Conservation (phyloP, 2,113 vertebrate genomes). For the Ahaetulla prasina region DNA sequence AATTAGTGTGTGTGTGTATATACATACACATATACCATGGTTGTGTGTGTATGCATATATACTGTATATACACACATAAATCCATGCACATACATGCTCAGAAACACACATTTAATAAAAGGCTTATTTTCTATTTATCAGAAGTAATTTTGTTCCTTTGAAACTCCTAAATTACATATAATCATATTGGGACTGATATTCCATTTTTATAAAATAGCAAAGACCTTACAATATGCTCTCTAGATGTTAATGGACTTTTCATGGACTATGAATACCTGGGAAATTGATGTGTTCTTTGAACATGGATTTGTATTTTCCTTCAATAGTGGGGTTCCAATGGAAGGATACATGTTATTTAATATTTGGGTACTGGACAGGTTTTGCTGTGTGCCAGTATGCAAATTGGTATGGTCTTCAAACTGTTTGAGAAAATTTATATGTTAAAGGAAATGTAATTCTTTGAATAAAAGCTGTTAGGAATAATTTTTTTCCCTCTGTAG, state of each 20-base stretch:
- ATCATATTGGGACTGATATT: constrained; percentile 39
- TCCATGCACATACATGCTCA: constrained; percentile 58
- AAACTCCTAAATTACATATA: constrained; percentile 36
- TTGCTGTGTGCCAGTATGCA: neutral
- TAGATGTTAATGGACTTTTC: neutral
- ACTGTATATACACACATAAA: constrained; percentile 61
- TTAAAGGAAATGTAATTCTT: neutral
- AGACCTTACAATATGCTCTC: neutral
- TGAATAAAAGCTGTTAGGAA: neutral
- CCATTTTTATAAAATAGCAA: constrained; percentile 45
- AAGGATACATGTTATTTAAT: neutral
- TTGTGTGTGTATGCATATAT: constrained; percentile 60
- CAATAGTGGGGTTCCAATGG: neutral
- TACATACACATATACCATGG: neutral
- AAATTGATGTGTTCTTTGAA: neutral
- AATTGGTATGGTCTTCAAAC: neutral
- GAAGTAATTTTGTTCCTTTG: constrained; percentile 55
- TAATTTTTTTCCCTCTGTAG: neutral
- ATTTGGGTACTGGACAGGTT: neutral
- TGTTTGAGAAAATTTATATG: neutral
- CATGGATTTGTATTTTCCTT: neutral
- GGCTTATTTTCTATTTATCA: constrained; percentile 44
- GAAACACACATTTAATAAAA: constrained; percentile 56
- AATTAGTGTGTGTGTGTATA: constrained; percentile 54
- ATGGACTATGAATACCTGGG: neutral